Base-by-base conservation (phyloP, 2,888 invertebrate species). In the Stenchaetothrips biformis region DNA sequence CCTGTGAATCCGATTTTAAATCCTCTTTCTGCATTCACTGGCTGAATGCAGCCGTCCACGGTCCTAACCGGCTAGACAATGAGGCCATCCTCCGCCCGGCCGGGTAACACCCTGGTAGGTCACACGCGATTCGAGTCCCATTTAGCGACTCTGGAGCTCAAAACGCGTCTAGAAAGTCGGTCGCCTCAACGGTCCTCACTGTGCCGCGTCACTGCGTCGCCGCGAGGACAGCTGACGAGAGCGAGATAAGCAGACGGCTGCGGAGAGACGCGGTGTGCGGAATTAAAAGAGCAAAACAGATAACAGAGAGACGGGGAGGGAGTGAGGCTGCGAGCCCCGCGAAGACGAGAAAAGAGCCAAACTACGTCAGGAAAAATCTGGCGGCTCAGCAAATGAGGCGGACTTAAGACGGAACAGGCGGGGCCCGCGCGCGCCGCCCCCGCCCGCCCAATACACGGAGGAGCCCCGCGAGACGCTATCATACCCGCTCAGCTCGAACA, bases 311-410 rank as follows among this genome's bases (percentile, higher is more conserved):
- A 4, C 9, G 9, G 67, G n/a, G n/a, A 74, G 25, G 25, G 67
- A 74, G 53, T 21, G 67, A n/a, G 59, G 18, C 59, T 18, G 59
- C 53, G 13, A 53, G 16, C 59, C 59, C 59, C 13, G n/a, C n/a
- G 13, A 59, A 13, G 13, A 53, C 59, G 67, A 37, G 37, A 37
- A 37, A 37, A 37, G 67, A 11, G 67, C 25, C 21, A 74, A 74
- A 74, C 67, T 74, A 74, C 67, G 67, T 74, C 67, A 25, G 67
- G 67, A 74, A 74, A 74, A 74, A 74, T 74, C 67, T 74, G 67
- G 67, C 67, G 67, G 67, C 67, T 74, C 67, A 74, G 67, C 67
- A 74, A 74, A 74, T 74, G 67, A 74, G 67, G 67, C 67, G 25
- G 67, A 74, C 67, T 74, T 59, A 59, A 59, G 59, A 59, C 59